Conservation (phyloP, 2,888 invertebrate genomes). For the Athripsodes cinereus region DNA sequence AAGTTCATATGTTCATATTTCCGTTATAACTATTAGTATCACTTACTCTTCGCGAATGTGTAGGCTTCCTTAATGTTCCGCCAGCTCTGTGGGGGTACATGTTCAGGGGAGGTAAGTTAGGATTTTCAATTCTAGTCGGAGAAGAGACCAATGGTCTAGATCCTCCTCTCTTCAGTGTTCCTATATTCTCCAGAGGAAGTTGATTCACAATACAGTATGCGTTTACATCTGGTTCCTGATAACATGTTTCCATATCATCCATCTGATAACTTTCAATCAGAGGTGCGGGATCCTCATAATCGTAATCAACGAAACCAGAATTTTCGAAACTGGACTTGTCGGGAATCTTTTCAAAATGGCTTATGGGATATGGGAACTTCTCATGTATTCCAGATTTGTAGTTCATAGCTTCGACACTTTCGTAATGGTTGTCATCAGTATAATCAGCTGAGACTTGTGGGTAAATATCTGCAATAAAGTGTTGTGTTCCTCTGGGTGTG, state of each 20-base stretch:
- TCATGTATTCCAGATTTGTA: conserved; percentile 46
- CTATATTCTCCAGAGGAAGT: conserved; percentile 42
- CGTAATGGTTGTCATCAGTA: conserved; percentile 62
- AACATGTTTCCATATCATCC: conserved; percentile 51
- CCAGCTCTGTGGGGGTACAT: conserved; percentile 50
- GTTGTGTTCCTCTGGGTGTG: conserved; percentile 74
- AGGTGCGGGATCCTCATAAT: conserved; percentile 74
- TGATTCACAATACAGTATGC: conserved; percentile 36
- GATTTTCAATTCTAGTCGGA: conserved; percentile 75
- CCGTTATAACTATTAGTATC: conserved; percentile 45
- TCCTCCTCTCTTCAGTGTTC: conserved; percentile 44
- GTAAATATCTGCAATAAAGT: conserved; percentile 64
- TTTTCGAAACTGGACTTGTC: conserved; percentile 55
- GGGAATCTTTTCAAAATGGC: conserved; percentile 22
- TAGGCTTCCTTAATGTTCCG: conserved; percentile 46
- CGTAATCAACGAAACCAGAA: conserved; percentile 70
- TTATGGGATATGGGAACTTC: conserved; percentile 34
- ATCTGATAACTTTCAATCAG: conserved; percentile 66
- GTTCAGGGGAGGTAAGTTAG: conserved; percentile 74
- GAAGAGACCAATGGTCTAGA: conserved; percentile 67
- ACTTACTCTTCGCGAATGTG: conserved; percentile 47
- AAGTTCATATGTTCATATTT: conserved; percentile 40
- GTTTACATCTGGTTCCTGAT: conserved; percentile 39
- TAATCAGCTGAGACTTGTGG: conserved; percentile 40
- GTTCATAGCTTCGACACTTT: conserved; percentile 57